These are phyloP conservation scores for Molanna angustata DNA, from an alignment of 2,888 invertebrate species.

Conservation along the genomic window DNA sequence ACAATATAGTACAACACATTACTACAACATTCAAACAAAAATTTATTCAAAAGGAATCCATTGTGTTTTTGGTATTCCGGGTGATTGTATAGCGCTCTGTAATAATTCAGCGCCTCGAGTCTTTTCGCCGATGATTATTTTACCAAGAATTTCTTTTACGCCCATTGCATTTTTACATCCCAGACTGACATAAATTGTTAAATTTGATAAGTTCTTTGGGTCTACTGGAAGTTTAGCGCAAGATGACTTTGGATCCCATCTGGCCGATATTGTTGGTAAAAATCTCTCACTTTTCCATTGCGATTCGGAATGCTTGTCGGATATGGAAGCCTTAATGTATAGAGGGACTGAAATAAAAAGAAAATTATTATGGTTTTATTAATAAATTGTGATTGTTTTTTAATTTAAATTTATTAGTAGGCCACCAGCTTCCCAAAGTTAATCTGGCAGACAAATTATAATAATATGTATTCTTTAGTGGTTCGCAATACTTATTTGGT, in stretches of 20 bases:
- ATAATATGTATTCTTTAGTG: too few species aligned
- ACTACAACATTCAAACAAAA: not conserved
- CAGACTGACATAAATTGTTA: conserved; percentile 63
- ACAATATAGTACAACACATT: too few species aligned
- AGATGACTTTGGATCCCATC: conserved; percentile 66
- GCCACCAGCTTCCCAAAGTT: too few species aligned
- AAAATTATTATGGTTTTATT: too few species aligned
- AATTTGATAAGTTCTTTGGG: conserved; percentile 60
- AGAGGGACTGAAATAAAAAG: conserved; percentile 64
- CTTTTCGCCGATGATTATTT: conserved; percentile 62
- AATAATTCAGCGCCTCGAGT: conserved; percentile 58
- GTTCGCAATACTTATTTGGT: too few species aligned
- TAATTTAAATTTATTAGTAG: too few species aligned
- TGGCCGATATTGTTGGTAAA: conserved; percentile 71
- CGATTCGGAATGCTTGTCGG: conserved; percentile 61
- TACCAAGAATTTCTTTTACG: conserved; percentile 66
- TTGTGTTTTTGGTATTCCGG: conserved; percentile 56
- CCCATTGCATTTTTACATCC: conserved; percentile 65
- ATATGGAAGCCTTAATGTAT: conserved; percentile 74
- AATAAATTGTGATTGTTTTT: too few species aligned
- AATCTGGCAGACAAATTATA: too few species aligned
- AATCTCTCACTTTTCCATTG: conserved; percentile 75
- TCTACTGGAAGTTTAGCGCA: conserved; percentile 62
- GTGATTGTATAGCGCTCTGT: conserved; percentile 58
- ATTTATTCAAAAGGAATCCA: conserved; percentile 56